Conservation (phyloP, 2,888 invertebrate species). For the Mimumesa dahlbomi region DNA sequence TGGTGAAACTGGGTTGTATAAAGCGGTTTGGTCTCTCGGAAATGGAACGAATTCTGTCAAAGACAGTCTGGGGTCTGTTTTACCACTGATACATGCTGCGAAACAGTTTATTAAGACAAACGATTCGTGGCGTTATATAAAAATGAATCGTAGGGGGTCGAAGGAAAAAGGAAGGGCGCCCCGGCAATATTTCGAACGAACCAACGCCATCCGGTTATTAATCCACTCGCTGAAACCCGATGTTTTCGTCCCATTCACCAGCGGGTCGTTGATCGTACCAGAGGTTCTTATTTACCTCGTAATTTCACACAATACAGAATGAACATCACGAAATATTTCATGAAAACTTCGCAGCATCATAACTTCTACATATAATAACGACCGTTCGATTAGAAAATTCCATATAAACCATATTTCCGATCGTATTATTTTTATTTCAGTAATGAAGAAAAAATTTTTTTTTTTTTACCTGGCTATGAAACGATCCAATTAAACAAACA, state of each 20-base stretch:
- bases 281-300: conserved; percentile 52
- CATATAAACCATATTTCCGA: too few relatives aligned
- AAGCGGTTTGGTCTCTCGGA: too few relatives aligned
- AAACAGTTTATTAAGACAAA: conserved; percentile 62
- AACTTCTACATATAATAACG: too few relatives aligned
- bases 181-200: conserved; percentile 61
- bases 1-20: too few relatives aligned
- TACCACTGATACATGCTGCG: conserved; percentile 44
- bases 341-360: too few relatives aligned
- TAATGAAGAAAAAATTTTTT: too few relatives aligned
- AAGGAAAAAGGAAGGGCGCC: conserved; percentile 56
- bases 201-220: conserved; percentile 63
- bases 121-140: conserved; percentile 49
- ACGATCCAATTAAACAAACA: too few relatives aligned
- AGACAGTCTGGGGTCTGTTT: conserved; percentile 36
- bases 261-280: conserved; percentile 58
- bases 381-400: too few relatives aligned
- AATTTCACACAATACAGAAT: too few relatives aligned
- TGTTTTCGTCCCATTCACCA: conserved; percentile 64
- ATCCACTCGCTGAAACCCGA: conserved; percentile 65
- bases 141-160: conserved; percentile 56
- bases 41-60: conserved; percentile 33
- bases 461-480: too few relatives aligned
- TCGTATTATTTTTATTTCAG: too few relatives aligned
- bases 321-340: too few relatives aligned